Base-by-base conservation (phyloP, 2,888 invertebrate species). In the Andrena bicolor region DNA sequence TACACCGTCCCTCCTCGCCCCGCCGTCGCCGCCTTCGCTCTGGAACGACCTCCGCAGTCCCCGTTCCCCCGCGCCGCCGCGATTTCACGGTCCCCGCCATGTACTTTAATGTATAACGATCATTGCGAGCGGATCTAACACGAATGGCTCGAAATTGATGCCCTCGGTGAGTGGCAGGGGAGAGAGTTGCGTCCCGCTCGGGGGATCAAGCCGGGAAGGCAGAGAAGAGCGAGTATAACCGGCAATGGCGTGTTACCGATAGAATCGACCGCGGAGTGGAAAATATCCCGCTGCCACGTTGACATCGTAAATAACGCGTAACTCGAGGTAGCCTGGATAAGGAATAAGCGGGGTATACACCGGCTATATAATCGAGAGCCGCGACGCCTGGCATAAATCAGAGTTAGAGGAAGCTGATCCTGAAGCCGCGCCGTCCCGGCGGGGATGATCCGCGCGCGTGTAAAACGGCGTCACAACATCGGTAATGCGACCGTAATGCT, bases 401-500 rank as follows among this genome's bases (percentile, higher is more conserved):
- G 90, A 84, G 90, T 90, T 91, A 90, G 88, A 88, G 86, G 86
- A 87, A 88, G 89, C 84, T 88, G 90, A 90, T 91, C 89, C 89
- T 79, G 80, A 73, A 75, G 41, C 41, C 58, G 74, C 63, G 60
- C 58, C 76, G 75, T 71, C 66, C 72, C 61, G 76, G 66, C 58
- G 86, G 13, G 41, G 86, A 88, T 86, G 87, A 89, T 91, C 89
- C 86, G 71, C 86, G 86, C 87, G 85, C 90, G 90, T 91, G 90
- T 91, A 91, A 90, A 87, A 88, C 84, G 88, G 86, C 90, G 91
- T 92, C 92, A 92, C 91, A 91, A 92, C 92, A 93, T 91, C 89
- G 90, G 92, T 92, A 93, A 92, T 93, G 88, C 91, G 91, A 90
- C 88, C 90, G 86, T 92, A 93, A 93, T 93, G 92, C 92, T 92